These are phyloP conservation scores for Ctenopoma multispine DNA, from an alignment of 2,797 vertebrate genomes.

Conservation along the genomic window DNA sequence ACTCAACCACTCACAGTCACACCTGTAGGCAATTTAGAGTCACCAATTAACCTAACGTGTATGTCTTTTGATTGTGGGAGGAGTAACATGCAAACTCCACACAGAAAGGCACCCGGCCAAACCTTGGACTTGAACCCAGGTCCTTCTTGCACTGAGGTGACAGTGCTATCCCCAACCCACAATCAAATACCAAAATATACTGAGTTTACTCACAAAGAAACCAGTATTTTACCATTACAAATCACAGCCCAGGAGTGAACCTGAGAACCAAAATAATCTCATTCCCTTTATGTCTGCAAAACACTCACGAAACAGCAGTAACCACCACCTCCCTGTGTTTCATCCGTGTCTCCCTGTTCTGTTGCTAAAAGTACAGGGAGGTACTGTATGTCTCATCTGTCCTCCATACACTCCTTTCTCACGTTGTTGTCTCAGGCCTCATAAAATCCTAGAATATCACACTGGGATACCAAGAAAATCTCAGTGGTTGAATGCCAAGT, in stretches of 20 bases:
- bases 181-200: background rate
- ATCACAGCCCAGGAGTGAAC: slow-evolving; percentile 18
- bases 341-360: slow-evolving; percentile 36
- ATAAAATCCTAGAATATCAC: slow-evolving; percentile 56
- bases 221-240: background rate
- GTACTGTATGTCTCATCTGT: slow-evolving; percentile 29
- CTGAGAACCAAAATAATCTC: slow-evolving; percentile 43
- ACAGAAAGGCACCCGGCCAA: too few species aligned
- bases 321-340: slow-evolving; percentile 39
- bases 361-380: slow-evolving; percentile 6
- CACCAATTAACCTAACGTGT: too few species aligned
- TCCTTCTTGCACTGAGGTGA: too few species aligned
- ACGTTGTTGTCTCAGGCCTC: slow-evolving; percentile 32
- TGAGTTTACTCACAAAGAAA: background rate
- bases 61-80: too few species aligned
- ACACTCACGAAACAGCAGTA: slow-evolving; percentile 37
- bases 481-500: slow-evolving; percentile 22
- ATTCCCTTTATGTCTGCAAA: slow-evolving; percentile 31
- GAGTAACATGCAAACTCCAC: too few species aligned
- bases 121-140: too few species aligned
- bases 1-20: too few species aligned
- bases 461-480: slow-evolving; percentile 32
- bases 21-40: too few species aligned
- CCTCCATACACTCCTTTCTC: slow-evolving; percentile 9
- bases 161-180: too few species aligned